phyloP scores from a whole-genome alignment of 2,888 invertebrate genomes.

The Byasa hedistus region DNA sequence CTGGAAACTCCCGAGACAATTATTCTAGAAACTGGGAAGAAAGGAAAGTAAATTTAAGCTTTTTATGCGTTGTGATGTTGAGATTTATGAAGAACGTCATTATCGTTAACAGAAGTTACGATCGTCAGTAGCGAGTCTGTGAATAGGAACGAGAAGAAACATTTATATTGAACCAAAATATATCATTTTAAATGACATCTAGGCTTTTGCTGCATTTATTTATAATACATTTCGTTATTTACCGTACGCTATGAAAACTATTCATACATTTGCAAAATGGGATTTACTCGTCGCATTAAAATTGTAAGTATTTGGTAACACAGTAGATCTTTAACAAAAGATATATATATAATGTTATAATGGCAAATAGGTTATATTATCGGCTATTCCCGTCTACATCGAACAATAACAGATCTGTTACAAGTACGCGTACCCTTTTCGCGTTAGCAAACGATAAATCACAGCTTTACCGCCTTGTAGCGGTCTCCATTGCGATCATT shows the following conservation, averaged over 20 bases:
- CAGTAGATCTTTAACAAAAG: neutral
- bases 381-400: neutral
- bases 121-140: neutral
- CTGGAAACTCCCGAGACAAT: neutral
- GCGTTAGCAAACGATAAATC: constrained; percentile 40
- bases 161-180: too few relatives aligned
- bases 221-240: too few relatives aligned
- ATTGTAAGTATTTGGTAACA: neutral
- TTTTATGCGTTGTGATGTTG: neutral
- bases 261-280: too few relatives aligned
- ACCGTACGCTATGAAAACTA: too few relatives aligned
- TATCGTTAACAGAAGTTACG: neutral
- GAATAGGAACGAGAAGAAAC: too few relatives aligned
- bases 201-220: too few relatives aligned
- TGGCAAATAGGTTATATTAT: neutral
- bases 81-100: neutral
- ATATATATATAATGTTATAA: neutral
- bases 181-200: too few relatives aligned
- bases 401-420: constrained; percentile 29
- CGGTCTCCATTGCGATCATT: constrained; percentile 58
- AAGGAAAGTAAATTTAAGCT: neutral
- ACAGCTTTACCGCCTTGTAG: constrained; percentile 59
- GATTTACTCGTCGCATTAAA: too few relatives aligned
- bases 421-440: constrained; percentile 38
- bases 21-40: neutral